Base-by-base conservation (phyloP, 2,113 vertebrate species). In the Platichthys stellatus region DNA sequence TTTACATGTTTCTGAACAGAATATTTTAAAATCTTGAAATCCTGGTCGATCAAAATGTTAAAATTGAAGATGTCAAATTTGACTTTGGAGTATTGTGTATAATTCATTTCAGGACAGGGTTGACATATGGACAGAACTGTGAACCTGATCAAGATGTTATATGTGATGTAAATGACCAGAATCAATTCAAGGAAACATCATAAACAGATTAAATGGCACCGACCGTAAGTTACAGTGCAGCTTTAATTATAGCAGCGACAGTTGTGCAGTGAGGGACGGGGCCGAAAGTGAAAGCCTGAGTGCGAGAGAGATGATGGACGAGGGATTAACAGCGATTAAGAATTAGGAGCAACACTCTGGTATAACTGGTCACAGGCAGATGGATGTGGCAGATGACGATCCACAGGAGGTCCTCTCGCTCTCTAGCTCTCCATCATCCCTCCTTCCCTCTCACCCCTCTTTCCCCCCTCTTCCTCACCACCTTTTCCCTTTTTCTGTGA, bases 311-410 rank as follows among this genome's bases (percentile, higher is more conserved):
- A 80, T 75, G 86, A 86, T 84, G 83, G 81, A 14, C 35, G 67
- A 71, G 83, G 88, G 90, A 93, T 94, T 94, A 91, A 81, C 69
- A 10, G 59, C 81, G 93, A 93, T 93, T 94, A 93, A 86, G 92
- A 90, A 92, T 92, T 89, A 87, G 83, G 86, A 84, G 83, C 80
- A 89, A 90, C 88, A 86, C 86, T 70, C 76, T 81, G 88, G 70
- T 82, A 66, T 78, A 74, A 66, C 76, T 59, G 81, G 72, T 67
- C 23, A 24, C 47, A 13, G 73, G 65, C 53, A 61, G 69, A 80
- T 82, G 83, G 72, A 89, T 57, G 74, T 54, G 70, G 69, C 84
- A 81, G 86, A 92, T 85, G 89, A 93, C 23, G 58, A 90, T 70
- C 80, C 76, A 78, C 80, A 76, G 83, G 89, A 81, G 89, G 76